phyloP scores from a whole-genome alignment of 2,888 invertebrate species.

The Oscheius sp. region DNA sequence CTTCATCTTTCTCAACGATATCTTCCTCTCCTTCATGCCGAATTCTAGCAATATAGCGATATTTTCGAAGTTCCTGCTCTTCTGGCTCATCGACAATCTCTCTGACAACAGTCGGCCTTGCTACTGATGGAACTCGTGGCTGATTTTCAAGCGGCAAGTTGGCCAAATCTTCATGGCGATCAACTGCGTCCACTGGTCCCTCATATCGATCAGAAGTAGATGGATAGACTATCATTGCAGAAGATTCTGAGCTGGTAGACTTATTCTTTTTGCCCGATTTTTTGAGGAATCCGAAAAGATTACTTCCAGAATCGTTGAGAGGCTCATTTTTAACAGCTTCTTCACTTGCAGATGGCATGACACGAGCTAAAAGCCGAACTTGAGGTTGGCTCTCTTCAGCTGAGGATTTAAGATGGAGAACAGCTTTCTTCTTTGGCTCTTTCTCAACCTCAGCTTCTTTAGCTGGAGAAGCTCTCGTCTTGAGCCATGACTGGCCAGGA shows the following conservation, averaged over 20 bases:
- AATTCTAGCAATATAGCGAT: conserved; percentile 37
- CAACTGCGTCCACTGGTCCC: conserved; percentile 19
- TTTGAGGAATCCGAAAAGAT: conserved; percentile 3
- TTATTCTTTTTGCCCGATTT: not conserved
- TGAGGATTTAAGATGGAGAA: conserved; percentile 8
- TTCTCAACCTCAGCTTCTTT: not conserved
- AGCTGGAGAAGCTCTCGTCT: not conserved
- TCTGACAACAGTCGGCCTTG: not conserved
- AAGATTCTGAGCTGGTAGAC: not conserved
- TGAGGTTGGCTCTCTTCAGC: not conserved
- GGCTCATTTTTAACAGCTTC: not conserved
- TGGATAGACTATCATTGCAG: not conserved
- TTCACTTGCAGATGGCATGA: conserved; percentile 28
- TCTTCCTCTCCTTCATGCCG: conserved; percentile 48
- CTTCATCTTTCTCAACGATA: conserved; percentile 27
- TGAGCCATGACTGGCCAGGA: conserved; percentile 18
- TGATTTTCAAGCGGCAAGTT: conserved; percentile 10
- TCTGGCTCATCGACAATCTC: not conserved
- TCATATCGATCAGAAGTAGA: conserved; percentile 15
- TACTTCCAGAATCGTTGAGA: not conserved
- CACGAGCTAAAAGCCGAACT: conserved; percentile 37
- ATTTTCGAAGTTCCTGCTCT: conserved; percentile 5
- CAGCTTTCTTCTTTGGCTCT: not conserved
- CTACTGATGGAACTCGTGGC: not conserved
- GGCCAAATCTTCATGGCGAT: conserved; percentile 17